Conservation (phyloP, 2,113 vertebrate genomes). For the Arvicanthis niloticus region DNA sequence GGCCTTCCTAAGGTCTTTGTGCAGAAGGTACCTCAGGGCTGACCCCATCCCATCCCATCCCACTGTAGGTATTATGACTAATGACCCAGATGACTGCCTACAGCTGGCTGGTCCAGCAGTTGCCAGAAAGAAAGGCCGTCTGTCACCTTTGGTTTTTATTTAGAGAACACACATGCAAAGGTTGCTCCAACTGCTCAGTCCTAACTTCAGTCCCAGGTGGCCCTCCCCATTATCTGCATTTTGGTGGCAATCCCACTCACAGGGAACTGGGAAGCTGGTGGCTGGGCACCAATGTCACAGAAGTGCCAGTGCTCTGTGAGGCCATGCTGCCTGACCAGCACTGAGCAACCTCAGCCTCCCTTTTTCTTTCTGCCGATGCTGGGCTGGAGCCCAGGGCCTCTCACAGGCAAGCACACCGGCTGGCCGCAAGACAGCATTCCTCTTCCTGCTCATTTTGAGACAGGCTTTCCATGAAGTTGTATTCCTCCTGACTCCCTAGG, state of each 20-base stretch:
- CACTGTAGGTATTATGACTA: too few species aligned
- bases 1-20: neutral
- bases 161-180: neutral
- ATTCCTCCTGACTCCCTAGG: neutral
- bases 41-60: neutral
- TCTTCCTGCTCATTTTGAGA: neutral
- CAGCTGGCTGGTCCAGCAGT: neutral
- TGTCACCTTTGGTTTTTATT: neutral
- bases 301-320: neutral
- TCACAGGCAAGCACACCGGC: neutral
- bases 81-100: neutral
- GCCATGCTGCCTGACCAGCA: neutral
- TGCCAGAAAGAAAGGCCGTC: neutral
- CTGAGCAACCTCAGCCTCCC: neutral
- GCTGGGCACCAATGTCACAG: neutral
- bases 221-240: neutral
- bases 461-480: neutral
- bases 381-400: neutral
- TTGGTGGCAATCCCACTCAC: neutral
- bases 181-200: too few species aligned
- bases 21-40: neutral
- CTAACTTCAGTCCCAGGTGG: neutral
- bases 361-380: neutral
- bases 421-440: rapidly evolving
- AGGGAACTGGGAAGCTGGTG: neutral